Percentiles rank a stretch among this genome's conserved stretches.
Evolutionary conservation across 2,797 vertebrate genomes (phyloP).

Genomic region (Manis crassicaudata): DNA sequence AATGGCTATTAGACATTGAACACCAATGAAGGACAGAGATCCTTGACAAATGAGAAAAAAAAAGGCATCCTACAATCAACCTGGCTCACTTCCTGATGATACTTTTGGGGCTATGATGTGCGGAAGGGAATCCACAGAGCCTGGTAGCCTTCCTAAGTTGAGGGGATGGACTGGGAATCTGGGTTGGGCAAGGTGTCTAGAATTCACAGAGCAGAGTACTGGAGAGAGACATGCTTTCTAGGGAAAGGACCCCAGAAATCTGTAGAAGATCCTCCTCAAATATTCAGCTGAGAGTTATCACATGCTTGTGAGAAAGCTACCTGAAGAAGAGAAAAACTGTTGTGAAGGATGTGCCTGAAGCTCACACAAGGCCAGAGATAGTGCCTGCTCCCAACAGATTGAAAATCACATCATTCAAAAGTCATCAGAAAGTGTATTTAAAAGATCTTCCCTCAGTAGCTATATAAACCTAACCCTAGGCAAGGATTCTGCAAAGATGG

Average conservation of each 20-base stretch:
- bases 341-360: neutral
- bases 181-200: neutral
- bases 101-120: neutral
- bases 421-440: neutral
- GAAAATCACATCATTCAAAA: slow-evolving; percentile 5
- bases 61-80: neutral
- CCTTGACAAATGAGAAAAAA: neutral
- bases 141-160: neutral
- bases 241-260: neutral
- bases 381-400: neutral
- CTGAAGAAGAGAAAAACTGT: neutral
- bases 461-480: neutral
- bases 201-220: neutral
- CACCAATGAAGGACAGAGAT: neutral
- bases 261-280: neutral
- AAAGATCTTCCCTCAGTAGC: neutral
- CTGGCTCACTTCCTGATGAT: neutral
- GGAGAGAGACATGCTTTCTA: neutral
- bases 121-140: neutral
- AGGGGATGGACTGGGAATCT: neutral
- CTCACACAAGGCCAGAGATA: neutral
- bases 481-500: neutral
- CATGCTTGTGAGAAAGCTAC: neutral
- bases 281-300: neutral
- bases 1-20: neutral